These are phyloP conservation scores for Illadopsis cleaveri DNA, from an alignment of 2,113 vertebrate genomes.

Conservation along the genomic window DNA sequence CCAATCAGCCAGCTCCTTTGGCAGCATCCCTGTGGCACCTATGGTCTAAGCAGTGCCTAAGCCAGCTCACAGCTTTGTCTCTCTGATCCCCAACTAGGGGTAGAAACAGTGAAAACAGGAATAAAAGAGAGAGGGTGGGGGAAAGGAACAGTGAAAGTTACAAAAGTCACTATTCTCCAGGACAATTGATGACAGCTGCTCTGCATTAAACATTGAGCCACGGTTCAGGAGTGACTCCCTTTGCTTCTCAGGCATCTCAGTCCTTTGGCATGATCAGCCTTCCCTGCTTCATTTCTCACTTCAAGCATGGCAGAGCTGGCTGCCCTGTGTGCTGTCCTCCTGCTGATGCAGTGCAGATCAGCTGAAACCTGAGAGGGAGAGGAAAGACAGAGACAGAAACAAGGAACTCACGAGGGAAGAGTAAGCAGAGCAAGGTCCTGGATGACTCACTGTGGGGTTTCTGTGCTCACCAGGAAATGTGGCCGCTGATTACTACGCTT, in stretches of 20 bases:
- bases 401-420: background rate
- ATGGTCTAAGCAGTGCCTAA: background rate
- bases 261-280: fast-evolving
- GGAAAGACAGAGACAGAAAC: fast-evolving
- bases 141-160: background rate
- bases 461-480: fast-evolving
- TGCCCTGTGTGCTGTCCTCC: background rate
- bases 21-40: background rate
- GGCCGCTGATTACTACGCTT: background rate
- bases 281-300: background rate
- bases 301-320: background rate
- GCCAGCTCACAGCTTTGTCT: background rate
- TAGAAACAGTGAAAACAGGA: background rate
- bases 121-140: fast-evolving
- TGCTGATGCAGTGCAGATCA: background rate
- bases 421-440: background rate
- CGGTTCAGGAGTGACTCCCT: background rate
- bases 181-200: background rate
- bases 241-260: background rate
- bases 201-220: background rate
- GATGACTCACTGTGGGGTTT: background rate
- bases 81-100: background rate
- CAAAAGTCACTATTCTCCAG: background rate
- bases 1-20: background rate
- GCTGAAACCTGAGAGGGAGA: background rate